These are phyloP conservation scores for Temnothorax unifasciatus DNA, from an alignment of 2,888 invertebrate genomes.

Conservation along the genomic window DNA sequence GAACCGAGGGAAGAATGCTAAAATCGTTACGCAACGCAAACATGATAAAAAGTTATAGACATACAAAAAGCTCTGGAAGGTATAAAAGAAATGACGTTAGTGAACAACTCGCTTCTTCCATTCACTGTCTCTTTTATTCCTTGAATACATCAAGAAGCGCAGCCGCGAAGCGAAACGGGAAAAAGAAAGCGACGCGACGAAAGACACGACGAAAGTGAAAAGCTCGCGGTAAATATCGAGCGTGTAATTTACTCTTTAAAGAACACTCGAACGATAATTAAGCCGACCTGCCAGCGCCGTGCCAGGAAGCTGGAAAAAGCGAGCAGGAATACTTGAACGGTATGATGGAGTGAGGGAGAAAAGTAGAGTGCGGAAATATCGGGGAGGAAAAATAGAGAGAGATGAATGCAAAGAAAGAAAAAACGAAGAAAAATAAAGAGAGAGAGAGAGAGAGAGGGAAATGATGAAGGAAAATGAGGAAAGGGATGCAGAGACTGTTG, in stretches of 20 bases:
- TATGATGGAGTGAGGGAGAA: conserved; percentile 52
- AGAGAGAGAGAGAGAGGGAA: conserved; percentile 25
- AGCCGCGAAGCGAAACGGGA: conserved; percentile 47
- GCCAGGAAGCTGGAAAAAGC: conserved; percentile 47
- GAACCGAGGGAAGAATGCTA: not conserved
- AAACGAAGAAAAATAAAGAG: conserved; percentile 31
- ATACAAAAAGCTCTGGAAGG: conserved; percentile 77
- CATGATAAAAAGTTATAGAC: conserved; percentile 74
- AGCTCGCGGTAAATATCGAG: conserved; percentile 85
- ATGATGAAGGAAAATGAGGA: conserved; percentile 13
- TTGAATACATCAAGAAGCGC: conserved; percentile 36
- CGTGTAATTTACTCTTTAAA: conserved; percentile 86
- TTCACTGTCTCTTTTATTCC: conserved; percentile 45
- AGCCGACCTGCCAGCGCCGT: conserved; percentile 74
- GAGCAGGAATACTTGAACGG: conserved; percentile 11
- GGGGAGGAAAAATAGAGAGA: conserved; percentile 17
- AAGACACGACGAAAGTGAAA: conserved; percentile 80
- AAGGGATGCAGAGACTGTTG: conserved; percentile 25
- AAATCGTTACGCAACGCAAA: conserved; percentile 17
- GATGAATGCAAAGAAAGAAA: conserved; percentile 28
- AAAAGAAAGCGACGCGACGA: conserved; percentile 57
- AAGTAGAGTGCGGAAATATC: conserved; percentile 22
- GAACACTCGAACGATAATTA: conserved; percentile 85
- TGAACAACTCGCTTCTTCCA: conserved; percentile 32
- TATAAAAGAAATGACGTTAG: conserved; percentile 80